These are phyloP conservation scores for Rhabdophis nuchalis DNA, from an alignment of 2,797 vertebrate genomes.

Conservation along the genomic window DNA sequence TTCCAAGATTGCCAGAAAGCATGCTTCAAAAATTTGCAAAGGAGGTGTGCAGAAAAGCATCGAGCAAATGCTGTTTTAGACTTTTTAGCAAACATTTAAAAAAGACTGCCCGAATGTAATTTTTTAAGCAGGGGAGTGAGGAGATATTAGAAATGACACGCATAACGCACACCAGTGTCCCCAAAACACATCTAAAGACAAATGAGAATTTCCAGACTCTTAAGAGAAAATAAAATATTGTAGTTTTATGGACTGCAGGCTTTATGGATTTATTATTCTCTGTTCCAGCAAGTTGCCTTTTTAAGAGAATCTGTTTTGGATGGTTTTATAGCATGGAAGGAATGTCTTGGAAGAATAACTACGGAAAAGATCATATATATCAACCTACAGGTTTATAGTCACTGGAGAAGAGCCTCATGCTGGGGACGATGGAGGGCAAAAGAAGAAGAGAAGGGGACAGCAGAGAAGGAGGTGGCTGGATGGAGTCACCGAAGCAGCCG, in stretches of 20 bases:
- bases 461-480: too few species aligned
- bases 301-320: constrained; percentile 53
- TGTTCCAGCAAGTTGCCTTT: constrained; percentile 29
- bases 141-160: background rate
- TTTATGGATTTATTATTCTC: constrained; percentile 14
- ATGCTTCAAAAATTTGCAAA: background rate
- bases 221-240: constrained; percentile 49
- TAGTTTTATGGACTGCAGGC: constrained; percentile 28
- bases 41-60: background rate
- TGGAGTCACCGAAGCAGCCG: too few species aligned
- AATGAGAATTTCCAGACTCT: constrained; percentile 40
- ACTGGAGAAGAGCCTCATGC: too few species aligned
- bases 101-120: background rate
- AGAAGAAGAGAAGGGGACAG: too few species aligned
- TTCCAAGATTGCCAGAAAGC: background rate
- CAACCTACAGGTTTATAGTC: background rate
- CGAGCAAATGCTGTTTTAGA: background rate
- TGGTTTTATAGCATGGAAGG: constrained; percentile 15
- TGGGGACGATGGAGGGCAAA: too few species aligned
- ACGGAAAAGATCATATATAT: background rate
- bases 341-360: background rate
- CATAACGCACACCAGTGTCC: background rate
- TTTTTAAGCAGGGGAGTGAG: background rate
- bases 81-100: background rate
- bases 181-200: background rate